Percentiles rank a stretch among this genome's conserved stretches.
Evolutionary conservation across 2,888 invertebrate species (phyloP).

Genomic region (Magallana nippona): DNA sequence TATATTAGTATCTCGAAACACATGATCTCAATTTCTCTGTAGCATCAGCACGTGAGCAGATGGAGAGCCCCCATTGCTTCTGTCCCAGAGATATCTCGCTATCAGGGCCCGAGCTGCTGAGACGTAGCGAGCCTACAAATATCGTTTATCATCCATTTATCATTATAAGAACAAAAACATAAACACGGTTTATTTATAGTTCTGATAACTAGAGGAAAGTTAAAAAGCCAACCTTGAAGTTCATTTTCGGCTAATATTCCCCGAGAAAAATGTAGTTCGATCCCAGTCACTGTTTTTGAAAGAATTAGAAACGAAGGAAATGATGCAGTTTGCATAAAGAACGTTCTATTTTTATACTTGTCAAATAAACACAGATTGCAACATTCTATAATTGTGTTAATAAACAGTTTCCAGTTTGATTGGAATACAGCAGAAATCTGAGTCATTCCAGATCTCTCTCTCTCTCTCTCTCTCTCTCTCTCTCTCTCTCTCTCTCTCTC

Average conservation of each 20-base stretch:
- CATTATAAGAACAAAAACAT: conserved; percentile 13
- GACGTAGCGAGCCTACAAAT: not conserved
- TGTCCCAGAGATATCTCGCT: not conserved
- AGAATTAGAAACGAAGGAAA: not conserved
- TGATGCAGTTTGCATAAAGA: not conserved
- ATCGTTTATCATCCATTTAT: conserved; percentile 33
- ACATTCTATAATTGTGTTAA: not conserved
- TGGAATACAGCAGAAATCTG: not conserved
- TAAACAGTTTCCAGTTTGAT: not conserved
- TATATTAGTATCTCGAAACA: no score
- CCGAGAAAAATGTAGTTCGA: not conserved
- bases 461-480: conserved; percentile 42
- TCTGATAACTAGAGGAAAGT: conserved; percentile 16
- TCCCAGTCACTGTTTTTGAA: not conserved
- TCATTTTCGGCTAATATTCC: not conserved
- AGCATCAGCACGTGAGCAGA: no score
- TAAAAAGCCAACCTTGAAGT: conserved; percentile 19
- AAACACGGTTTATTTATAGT: conserved; percentile 21
- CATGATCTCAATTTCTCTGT: no score
- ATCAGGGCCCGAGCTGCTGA: not conserved
- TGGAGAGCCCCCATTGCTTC: no score
- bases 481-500: conserved; percentile 43
- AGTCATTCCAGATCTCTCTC: conserved; percentile 3
- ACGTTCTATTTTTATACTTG: not conserved
- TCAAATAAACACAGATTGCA: conserved; percentile 7